Evolutionary conservation across 2,113 vertebrate genomes (phyloP).

Genomic region (Anhinga rufa): DNA sequence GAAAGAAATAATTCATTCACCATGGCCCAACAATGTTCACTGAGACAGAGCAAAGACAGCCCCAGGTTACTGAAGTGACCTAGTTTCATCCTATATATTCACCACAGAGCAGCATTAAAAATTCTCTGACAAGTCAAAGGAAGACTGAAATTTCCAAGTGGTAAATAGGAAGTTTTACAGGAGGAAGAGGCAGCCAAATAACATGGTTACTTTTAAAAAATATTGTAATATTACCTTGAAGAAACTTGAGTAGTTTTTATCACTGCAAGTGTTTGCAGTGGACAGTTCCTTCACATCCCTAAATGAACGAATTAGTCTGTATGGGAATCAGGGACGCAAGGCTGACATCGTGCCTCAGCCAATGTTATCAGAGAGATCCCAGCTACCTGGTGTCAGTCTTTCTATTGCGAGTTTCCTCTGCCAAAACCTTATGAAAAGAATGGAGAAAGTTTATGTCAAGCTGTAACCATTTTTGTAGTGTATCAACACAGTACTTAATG

Average conservation of each 20-base stretch:
- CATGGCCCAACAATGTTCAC: slow-evolving; percentile 41
- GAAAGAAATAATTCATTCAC: slow-evolving; percentile 62
- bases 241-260: background rate
- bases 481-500: background rate
- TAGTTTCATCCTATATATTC: slow-evolving; percentile 53
- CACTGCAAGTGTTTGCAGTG: background rate
- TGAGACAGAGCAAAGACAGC: slow-evolving; percentile 63
- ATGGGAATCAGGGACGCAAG: background rate
- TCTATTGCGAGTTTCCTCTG: background rate
- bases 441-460: background rate
- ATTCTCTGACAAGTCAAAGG: slow-evolving; percentile 31
- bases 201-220: background rate
- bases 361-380: background rate
- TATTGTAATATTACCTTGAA: background rate
- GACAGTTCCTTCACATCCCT: background rate
- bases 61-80: slow-evolving; percentile 62
- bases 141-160: slow-evolving; percentile 13
- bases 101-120: slow-evolving; percentile 21
- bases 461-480: background rate
- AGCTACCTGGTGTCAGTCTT: background rate
- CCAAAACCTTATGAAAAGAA: background rate
- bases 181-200: background rate
- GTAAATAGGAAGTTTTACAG: background rate
- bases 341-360: background rate
- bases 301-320: background rate